Base-by-base conservation (phyloP, 1,140 invertebrate genomes). In the Drosophila ananassae region DNA sequence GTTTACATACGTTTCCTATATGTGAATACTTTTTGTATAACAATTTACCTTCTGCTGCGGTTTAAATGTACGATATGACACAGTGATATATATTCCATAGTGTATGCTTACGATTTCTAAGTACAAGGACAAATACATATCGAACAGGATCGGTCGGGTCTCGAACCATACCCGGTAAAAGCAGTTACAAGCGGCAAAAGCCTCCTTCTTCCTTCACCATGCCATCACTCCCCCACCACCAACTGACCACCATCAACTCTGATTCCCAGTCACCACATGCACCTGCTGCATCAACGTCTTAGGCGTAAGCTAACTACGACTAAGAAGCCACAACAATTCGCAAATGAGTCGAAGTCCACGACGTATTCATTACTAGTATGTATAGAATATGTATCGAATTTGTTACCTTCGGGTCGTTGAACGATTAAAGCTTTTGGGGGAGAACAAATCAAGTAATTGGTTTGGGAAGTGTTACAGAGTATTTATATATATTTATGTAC, bases 1-100 rank as follows among this genome's bases (percentile, higher is more conserved):
- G 71, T 52, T 46, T 80, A 60, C 72, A 51, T 68, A 73, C 69
- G 54, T 57, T 41, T 60, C 48, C 57, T 71, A 74, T 74, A 78
- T 51, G 28, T 78, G 63, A 78, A 72, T 78, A 78, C 62, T 79
- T 79, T 82, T 50, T 57, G 73, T 73, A 21, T 47, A 82, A 87
- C 71, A 82, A 64, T 66, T 73, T 77, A 66, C 58, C 46, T 28
- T 61, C 25, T 47, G 17, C 21, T 47, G 44, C 44, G 34, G 34
- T 79, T 80, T 90, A 89, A 90, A 89, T 90, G 80, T 89, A 89
- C 84, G 84, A 89, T 89, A 89, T 89, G 84, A 89, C 83, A 89
- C 76, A 89, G 84, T 89, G 83, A 89, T 89, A 89, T 74, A 73
- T 89, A 89, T 83, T 83, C 62, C 72, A 74, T 89, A 83, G 78